These are phyloP conservation scores for Frieseomelitta varia DNA, from an alignment of 1,140 invertebrate species.

Conservation along the genomic window DNA sequence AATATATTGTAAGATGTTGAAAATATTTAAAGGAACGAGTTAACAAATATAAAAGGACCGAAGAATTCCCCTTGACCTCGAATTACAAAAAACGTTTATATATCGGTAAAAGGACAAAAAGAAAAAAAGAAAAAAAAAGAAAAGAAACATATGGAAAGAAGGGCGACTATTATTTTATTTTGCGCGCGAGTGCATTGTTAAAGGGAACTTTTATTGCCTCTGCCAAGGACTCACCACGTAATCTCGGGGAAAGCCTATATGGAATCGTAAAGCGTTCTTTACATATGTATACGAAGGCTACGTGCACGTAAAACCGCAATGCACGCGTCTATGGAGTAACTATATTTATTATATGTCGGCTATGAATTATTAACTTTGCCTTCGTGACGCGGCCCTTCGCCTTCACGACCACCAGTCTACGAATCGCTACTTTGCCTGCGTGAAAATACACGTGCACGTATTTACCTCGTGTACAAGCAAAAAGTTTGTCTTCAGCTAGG, in stretches of 20 bases:
- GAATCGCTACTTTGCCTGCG: conserved; percentile 49
- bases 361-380: conserved; percentile 73
- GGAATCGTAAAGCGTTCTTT: conserved; percentile 48
- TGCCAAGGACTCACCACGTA: conserved; percentile 58
- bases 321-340: conserved; percentile 59
- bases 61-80: background rate
- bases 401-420: conserved; percentile 35
- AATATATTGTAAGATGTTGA: background rate
- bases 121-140: too few species aligned
- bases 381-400: conserved; percentile 65
- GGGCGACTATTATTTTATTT: conserved; percentile 47
- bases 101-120: background rate
- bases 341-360: conserved; percentile 73
- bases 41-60: background rate
- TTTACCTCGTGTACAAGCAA: background rate
- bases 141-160: conserved; percentile 11
- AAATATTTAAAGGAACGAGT: background rate
- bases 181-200: conserved; percentile 49
- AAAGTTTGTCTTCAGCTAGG: conserved; percentile 10
- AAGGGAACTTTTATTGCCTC: conserved; percentile 60
- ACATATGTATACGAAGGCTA: conserved; percentile 29
- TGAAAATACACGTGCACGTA: conserved; percentile 39
- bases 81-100: background rate
- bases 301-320: conserved; percentile 27
- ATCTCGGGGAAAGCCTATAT: conserved; percentile 47